A percentile compares a stretch with the other conserved stretches of the same genome.
Evolutionary conservation across 2,113 vertebrate genomes (phyloP).

Genomic region (Heterotis niloticus): DNA sequence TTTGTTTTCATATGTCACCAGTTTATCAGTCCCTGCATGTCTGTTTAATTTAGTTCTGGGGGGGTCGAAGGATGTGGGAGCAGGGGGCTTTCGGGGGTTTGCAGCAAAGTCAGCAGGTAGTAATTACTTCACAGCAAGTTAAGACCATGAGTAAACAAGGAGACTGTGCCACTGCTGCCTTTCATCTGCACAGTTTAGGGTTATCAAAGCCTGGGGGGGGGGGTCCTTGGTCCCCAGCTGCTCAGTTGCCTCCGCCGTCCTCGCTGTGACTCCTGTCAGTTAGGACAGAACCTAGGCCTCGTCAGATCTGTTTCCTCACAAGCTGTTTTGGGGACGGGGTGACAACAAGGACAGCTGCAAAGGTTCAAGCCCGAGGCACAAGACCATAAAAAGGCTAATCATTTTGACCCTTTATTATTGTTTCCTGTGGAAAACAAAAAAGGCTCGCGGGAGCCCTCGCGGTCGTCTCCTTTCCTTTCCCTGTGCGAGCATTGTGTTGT

Average conservation of each 20-base stretch:
- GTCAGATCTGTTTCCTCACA: neutral
- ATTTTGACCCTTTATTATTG: conserved; percentile 62
- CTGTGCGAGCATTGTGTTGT: conserved; percentile 38
- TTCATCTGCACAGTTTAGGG: conserved; percentile 19
- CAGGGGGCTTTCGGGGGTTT: conserved; percentile 35
- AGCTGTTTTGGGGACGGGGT: conserved; percentile 25
- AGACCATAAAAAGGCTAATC: conserved; percentile 46
- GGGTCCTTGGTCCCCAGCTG: neutral
- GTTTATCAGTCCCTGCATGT: conserved; percentile 42
- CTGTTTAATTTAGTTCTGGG: conserved; percentile 48
- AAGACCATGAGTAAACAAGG: conserved; percentile 62
- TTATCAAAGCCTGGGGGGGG: conserved; percentile 20
- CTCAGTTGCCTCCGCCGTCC: neutral
- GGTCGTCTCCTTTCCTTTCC: conserved; percentile 37
- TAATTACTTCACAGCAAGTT: conserved; percentile 72
- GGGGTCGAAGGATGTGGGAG: conserved; percentile 21
- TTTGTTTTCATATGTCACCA: conserved; percentile 48
- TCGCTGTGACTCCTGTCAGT: neutral
- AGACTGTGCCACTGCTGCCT: conserved; percentile 8
- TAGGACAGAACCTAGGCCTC: neutral
- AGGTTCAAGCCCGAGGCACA: neutral
- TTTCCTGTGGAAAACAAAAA: conserved; percentile 57
- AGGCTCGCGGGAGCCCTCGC: conserved; percentile 29
- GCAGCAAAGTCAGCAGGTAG: conserved; percentile 66
- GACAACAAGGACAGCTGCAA: neutral